Conservation (phyloP, 2,113 vertebrate genomes). For the Psammodynastes pulverulentus region DNA sequence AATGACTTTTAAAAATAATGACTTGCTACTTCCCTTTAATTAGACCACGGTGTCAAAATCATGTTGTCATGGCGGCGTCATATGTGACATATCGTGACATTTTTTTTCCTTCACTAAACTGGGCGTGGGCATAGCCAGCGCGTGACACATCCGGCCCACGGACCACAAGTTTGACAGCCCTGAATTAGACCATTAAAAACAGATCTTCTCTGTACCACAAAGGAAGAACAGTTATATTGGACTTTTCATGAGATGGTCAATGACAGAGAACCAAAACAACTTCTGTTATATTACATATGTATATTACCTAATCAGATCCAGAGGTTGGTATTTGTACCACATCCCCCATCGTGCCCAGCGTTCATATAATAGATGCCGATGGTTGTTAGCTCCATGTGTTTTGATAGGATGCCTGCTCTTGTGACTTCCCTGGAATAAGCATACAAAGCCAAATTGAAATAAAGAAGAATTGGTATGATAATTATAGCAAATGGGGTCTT, state of each 20-base stretch:
- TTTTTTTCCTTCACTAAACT: no score
- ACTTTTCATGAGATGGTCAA: background rate
- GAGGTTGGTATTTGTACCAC: conserved; percentile 98
- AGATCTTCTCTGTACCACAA: background rate
- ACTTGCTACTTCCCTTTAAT: background rate
- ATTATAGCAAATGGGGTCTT: background rate
- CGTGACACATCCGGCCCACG: no score
- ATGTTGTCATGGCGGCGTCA: no score
- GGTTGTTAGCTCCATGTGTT: conserved; percentile 94
- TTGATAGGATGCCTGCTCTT: conserved; percentile 93
- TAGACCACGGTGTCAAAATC: background rate
- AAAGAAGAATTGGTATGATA: background rate
- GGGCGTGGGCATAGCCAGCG: no score
- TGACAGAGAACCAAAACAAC: background rate
- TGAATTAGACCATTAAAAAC: background rate
- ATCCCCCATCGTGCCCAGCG: conserved; percentile 98
- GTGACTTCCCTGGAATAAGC: conserved; percentile 84
- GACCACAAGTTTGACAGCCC: no score
- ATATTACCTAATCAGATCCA: conserved; percentile 93
- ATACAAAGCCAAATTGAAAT: background rate
- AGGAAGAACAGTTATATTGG: background rate
- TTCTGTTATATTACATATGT: conserved; percentile 11
- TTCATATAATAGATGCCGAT: conserved; percentile 93
- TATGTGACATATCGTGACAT: no score
- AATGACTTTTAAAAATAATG: background rate